phyloP scores from a whole-genome alignment of 2,888 invertebrate genomes.

The Brachylomia viminalis region DNA sequence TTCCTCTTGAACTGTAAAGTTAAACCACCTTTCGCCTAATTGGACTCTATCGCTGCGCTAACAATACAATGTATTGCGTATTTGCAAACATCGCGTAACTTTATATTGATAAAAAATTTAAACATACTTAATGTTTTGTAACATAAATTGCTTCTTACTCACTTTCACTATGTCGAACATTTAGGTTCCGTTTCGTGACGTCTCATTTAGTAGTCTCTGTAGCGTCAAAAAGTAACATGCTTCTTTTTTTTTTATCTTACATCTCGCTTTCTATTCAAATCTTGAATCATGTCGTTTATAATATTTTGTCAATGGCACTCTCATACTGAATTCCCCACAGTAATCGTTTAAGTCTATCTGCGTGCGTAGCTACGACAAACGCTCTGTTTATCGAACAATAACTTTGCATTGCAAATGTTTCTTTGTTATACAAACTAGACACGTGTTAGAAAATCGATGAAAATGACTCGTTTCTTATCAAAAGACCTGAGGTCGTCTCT shows the following conservation, averaged over 20 bases:
- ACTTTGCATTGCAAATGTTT: constrained; percentile 73
- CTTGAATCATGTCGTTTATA: constrained; percentile 71
- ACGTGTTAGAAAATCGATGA: constrained; percentile 81
- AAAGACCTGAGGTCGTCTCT: constrained; percentile 79
- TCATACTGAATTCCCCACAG: constrained; percentile 48
- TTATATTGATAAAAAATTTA: constrained; percentile 66
- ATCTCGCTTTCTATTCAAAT: constrained; percentile 81
- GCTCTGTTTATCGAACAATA: constrained; percentile 70
- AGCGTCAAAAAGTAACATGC: constrained; percentile 77
- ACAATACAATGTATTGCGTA: constrained; percentile 55
- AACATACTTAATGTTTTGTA: constrained; percentile 74
- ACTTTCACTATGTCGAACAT: constrained; percentile 86
- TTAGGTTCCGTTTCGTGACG: constrained; percentile 85
- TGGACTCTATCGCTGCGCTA: constrained; percentile 16
- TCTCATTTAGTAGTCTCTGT: constrained; percentile 72
- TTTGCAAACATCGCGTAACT: constrained; percentile 58
- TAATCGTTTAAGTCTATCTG: constrained; percentile 54
- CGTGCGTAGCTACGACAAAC: constrained; percentile 59
- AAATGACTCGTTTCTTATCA: constrained; percentile 83
- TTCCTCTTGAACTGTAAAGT: constrained; percentile 61
- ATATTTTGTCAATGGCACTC: constrained; percentile 65
- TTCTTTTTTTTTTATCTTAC: constrained; percentile 71
- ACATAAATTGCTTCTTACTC: constrained; percentile 80
- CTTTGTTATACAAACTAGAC: constrained; percentile 71
- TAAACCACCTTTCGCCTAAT: constrained; percentile 23